These are phyloP conservation scores for Atta texana DNA, from an alignment of 1,140 invertebrate genomes.

Conservation along the genomic window DNA sequence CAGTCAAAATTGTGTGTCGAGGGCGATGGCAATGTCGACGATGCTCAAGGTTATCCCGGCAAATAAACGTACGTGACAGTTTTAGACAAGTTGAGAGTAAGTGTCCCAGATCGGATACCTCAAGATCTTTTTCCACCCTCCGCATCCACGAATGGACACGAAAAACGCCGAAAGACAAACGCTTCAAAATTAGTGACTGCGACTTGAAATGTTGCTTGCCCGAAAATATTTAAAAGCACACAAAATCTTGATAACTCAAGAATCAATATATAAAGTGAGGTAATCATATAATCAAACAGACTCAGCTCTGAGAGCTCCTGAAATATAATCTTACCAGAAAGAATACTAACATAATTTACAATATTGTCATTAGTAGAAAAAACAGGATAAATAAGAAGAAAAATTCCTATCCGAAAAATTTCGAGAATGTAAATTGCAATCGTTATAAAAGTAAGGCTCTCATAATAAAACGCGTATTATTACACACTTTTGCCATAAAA, in stretches of 20 bases:
- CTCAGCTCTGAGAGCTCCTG: not conserved
- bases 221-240: not conserved
- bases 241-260: not conserved
- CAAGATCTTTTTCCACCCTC: not conserved
- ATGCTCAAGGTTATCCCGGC: constrained; percentile 33
- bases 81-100: constrained; percentile 31
- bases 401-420: too few species aligned
- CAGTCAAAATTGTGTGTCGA: constrained; percentile 53
- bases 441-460: not conserved
- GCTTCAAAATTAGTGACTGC: not conserved
- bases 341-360: not conserved
- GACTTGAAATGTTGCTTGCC: too few species aligned
- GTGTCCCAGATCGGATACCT: not conserved
- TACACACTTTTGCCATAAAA: not conserved
- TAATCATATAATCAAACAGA: not conserved
- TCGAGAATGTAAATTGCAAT: not conserved
- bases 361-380: not conserved
- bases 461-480: not conserved
- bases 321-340: not conserved
- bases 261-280: not conserved
- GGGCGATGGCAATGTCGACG: not conserved
- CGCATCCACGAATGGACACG: not conserved
- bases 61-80: constrained; percentile 24
- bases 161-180: not conserved
- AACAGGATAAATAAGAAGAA: not conserved